Conservation (phyloP, 2,113 vertebrate genomes). For the rat (Rattus norvegicus) region GRCr8 NC_086020.1:33037501-33038000, state of each 20-base stretch:
- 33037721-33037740: background rate
- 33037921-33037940: background rate
- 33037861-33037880: background rate
- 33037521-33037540: background rate
- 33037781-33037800: background rate
- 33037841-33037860: rapidly evolving
- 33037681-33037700: background rate
- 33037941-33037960: background rate
- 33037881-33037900: background rate
- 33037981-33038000: background rate
- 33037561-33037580: background rate
- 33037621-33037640: background rate
- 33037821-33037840: background rate
- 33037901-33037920: background rate
- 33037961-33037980: background rate
- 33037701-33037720: background rate
- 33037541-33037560: background rate
- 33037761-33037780: background rate
- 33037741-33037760: background rate
- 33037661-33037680: background rate
- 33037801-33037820: background rate
- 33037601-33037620: background rate
- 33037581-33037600: background rate
- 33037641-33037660: background rate
- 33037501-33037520: background rate